Conservation (phyloP, 2,888 invertebrate species). For the Digitonthophagus gazella region DNA sequence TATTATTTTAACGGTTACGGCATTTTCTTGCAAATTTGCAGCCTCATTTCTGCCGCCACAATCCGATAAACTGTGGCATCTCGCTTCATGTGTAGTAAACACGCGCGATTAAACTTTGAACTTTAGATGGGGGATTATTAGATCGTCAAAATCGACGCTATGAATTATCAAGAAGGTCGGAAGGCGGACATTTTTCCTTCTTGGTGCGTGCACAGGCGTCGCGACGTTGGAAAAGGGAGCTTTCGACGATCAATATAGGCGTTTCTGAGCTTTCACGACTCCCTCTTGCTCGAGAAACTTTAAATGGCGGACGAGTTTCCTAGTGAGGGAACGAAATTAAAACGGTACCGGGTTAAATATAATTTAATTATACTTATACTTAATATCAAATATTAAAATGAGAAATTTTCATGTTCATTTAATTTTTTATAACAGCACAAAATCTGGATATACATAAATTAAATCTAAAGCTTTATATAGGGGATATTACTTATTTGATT, state of each 20-base stretch:
- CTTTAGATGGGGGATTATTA: too few species aligned
- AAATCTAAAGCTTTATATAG: too few species aligned
- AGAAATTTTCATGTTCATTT: too few species aligned
- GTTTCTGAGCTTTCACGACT: conserved; percentile 8
- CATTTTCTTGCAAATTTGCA: neutral
- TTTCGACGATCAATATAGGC: conserved; percentile 15
- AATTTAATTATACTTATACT: neutral
- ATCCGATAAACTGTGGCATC: too few species aligned
- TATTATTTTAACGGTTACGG: neutral
- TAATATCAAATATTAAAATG: too few species aligned
- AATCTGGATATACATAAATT: too few species aligned
- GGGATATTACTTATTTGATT: too few species aligned
- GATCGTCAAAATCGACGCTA: neutral
- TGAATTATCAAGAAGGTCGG: neutral
- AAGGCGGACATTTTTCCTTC: neutral
- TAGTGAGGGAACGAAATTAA: neutral
- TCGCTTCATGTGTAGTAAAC: neutral
- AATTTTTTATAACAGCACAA: too few species aligned
- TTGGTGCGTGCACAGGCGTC: neutral
- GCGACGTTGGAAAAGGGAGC: conserved; percentile 9
- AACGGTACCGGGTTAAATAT: neutral
- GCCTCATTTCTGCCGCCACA: too few species aligned
- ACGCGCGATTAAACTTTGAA: neutral
- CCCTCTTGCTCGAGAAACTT: neutral
- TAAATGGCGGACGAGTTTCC: neutral